Evolutionary conservation across 1,140 invertebrate species (phyloP).

Genomic region (Thereuonema tuberculata): DNA sequence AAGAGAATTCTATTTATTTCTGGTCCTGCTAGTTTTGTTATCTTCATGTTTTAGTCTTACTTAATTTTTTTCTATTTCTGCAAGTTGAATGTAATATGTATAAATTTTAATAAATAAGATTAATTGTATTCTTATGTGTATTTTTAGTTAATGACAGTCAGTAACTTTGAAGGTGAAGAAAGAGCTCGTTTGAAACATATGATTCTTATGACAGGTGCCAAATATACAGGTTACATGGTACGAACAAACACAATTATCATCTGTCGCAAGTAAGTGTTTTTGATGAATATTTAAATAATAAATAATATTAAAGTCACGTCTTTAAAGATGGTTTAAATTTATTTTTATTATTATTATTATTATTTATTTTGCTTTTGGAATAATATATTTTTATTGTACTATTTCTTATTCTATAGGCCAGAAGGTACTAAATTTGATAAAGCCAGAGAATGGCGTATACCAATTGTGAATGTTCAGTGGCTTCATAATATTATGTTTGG

Average conservation of each 20-base stretch:
- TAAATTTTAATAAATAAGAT: neutral
- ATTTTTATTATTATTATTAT: neutral
- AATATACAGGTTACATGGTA: conserved; percentile 48
- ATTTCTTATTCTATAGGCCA: conserved; percentile 39
- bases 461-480: conserved; percentile 85
- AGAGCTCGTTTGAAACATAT: conserved; percentile 60
- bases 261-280: conserved; percentile 41
- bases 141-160: conserved; percentile 48
- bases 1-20: no score
- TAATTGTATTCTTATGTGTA: conserved; percentile 4
- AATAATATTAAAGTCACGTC: neutral
- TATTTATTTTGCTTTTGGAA: no score
- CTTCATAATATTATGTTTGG: conserved; percentile 84
- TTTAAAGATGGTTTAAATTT: no score
- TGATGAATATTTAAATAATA: neutral
- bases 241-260: conserved; percentile 40
- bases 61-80: no score
- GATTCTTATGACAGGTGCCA: conserved; percentile 72
- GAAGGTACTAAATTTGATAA: conserved; percentile 77
- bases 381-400: neutral
- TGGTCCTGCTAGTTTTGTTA: neutral
- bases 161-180: conserved; percentile 77
- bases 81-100: no score
- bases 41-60: conserved; percentile 1
- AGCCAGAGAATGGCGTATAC: conserved; percentile 69